Evolutionary conservation across 2,797 vertebrate genomes (phyloP).

Genomic region (Allobates femoralis): DNA sequence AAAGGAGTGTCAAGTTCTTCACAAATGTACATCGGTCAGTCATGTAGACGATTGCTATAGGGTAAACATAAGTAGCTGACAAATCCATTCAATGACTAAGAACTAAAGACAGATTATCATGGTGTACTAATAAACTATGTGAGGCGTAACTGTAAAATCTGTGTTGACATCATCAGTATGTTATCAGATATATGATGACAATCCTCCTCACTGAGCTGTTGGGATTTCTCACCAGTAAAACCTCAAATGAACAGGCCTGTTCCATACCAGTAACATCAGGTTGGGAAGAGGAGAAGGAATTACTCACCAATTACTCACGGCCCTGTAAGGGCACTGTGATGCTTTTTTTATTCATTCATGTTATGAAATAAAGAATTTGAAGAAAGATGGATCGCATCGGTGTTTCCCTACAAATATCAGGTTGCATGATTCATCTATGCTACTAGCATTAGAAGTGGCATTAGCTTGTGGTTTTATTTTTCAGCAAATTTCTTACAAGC

Average conservation of each 20-base stretch:
- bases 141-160: background rate
- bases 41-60: background rate
- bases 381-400: too few relatives aligned
- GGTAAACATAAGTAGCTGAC: background rate
- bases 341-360: too few relatives aligned
- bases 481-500: too few relatives aligned
- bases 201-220: background rate
- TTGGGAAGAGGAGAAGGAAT: too few relatives aligned
- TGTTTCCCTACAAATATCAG: too few relatives aligned
- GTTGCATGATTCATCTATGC: too few relatives aligned
- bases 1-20: background rate
- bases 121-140: background rate
- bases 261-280: background rate
- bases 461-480: background rate
- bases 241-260: background rate
- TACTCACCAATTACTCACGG: too few relatives aligned
- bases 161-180: background rate
- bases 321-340: too few relatives aligned
- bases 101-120: background rate
- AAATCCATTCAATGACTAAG: background rate
- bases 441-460: too few relatives aligned
- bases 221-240: background rate
- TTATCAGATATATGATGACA: background rate
- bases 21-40: background rate
- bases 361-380: too few relatives aligned